Evolutionary conservation across 2,888 invertebrate species (phyloP).

Genomic region (Liopterus haemorrhoidalis): DNA sequence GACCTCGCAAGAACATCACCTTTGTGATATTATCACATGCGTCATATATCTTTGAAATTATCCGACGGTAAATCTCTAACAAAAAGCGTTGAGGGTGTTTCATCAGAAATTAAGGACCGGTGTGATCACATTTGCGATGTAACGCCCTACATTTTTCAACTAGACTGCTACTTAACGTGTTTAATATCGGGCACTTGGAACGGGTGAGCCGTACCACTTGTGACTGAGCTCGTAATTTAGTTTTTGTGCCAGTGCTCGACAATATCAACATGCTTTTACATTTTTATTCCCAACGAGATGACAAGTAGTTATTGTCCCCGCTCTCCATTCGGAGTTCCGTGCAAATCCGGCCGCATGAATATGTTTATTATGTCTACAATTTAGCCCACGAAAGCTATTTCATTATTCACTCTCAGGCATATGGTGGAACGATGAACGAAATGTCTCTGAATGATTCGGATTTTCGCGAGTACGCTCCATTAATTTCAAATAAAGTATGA

Average conservation of each 20-base stretch:
- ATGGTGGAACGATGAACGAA: no score
- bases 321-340: no score
- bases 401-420: no score
- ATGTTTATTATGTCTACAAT: no score
- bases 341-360: no score
- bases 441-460: no score
- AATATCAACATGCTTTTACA: conserved; percentile 22
- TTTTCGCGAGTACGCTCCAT: no score
- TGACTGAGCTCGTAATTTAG: conserved; percentile 19
- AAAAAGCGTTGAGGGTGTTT: conserved; percentile 11
- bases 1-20: neutral
- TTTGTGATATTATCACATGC: neutral
- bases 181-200: conserved; percentile 17
- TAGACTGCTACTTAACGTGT: conserved; percentile 27
- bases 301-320: neutral
- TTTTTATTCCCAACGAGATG: conserved; percentile 14
- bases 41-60: no score
- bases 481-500: conserved; percentile 17
- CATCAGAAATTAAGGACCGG: conserved; percentile 18
- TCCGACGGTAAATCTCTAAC: no score
- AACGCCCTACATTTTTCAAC: conserved; percentile 27
- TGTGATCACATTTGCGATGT: no score
- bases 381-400: no score
- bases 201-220: conserved; percentile 16
- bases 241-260: conserved; percentile 13